Evolutionary conservation across 1,140 invertebrate genomes (phyloP).

Genomic region (Argopecten irradians): DNA sequence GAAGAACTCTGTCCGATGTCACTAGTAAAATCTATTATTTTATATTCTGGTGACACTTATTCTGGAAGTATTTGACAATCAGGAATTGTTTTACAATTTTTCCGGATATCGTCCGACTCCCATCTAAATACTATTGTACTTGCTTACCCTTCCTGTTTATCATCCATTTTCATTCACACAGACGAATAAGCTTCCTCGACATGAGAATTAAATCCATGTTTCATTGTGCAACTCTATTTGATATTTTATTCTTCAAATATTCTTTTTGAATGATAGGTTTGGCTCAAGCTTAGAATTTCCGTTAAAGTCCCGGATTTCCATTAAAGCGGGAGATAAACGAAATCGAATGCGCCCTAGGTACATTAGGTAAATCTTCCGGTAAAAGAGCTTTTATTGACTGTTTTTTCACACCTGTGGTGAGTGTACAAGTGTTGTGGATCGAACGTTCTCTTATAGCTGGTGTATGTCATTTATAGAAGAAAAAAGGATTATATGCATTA

Average conservation of each 20-base stretch:
- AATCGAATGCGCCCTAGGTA: not conserved
- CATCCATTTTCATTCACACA: not conserved
- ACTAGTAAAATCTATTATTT: not conserved
- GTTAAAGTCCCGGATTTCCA: conserved; percentile 8
- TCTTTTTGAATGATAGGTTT: conserved; percentile 9
- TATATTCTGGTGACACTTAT: not conserved
- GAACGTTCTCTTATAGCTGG: not conserved
- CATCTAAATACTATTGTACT: not conserved
- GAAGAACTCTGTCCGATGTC: not conserved
- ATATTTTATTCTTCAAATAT: conserved; percentile 19
- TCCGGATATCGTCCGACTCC: not conserved
- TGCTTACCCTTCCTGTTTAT: not conserved
- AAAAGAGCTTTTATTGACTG: not conserved
- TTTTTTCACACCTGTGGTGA: not conserved
- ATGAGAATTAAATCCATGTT: conserved; percentile 4
- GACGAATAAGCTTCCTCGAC: not conserved
- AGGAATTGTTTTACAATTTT: not conserved
- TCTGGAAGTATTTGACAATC: not conserved
- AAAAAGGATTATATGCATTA: not conserved
- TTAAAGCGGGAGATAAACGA: not conserved
- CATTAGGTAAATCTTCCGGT: not conserved
- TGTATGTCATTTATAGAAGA: not conserved
- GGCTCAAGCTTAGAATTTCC: conserved; percentile 8
- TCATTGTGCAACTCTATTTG: not conserved
- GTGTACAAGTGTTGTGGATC: not conserved